Evolutionary conservation across 64 coral and sea anemone species (phyloP).

Genomic region (Actinia tenebrosa): DNA sequence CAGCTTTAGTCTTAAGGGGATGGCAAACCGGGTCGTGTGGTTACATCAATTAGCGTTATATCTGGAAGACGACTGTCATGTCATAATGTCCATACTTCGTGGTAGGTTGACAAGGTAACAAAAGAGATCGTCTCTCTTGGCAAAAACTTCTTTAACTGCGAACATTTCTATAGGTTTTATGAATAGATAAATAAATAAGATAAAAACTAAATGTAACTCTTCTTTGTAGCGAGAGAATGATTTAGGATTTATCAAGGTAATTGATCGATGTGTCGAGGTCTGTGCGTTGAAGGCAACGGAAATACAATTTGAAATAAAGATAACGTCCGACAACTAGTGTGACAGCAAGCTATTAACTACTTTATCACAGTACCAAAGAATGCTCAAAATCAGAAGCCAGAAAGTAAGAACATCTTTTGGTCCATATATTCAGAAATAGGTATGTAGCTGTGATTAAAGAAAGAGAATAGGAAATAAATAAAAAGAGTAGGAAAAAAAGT

Average conservation of each 20-base stretch:
- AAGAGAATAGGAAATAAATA: background rate
- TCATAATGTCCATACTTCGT: background rate
- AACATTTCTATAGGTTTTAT: background rate
- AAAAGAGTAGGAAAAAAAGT: background rate
- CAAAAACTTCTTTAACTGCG: background rate
- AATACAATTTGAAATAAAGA: background rate
- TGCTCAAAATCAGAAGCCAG: background rate
- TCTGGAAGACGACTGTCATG: background rate
- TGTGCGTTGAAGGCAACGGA: conserved; percentile 1
- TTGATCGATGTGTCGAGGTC: background rate
- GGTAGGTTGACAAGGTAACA: too few species aligned
- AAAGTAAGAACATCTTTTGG: background rate
- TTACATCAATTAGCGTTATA: background rate
- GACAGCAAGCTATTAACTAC: background rate
- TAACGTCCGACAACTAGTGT: background rate
- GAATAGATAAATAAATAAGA: background rate
- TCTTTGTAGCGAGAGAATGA: background rate
- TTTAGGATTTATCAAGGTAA: background rate
- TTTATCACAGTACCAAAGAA: background rate
- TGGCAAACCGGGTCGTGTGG: background rate
- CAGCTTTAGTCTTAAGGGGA: background rate
- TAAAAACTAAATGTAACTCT: background rate
- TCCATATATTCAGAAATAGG: background rate
- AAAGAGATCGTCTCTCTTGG: background rate
- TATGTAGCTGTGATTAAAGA: background rate